phyloP scores from a whole-genome alignment of 1,140 invertebrate genomes.

The Protaetia brevitarsis region DNA sequence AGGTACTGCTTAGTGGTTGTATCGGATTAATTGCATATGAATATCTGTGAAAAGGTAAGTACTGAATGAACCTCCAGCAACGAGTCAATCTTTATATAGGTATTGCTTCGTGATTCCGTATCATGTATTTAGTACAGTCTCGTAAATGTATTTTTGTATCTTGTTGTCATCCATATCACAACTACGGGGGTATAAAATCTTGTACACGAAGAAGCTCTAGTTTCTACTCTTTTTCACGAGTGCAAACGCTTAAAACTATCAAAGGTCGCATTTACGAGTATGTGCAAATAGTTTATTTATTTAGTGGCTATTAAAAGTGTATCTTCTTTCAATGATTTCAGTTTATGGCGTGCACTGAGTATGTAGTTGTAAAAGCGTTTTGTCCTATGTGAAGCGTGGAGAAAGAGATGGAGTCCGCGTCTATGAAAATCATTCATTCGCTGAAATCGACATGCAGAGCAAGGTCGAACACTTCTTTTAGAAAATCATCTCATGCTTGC shows the following conservation, averaged over 20 bases:
- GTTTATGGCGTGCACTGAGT: background rate
- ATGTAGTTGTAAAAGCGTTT: background rate
- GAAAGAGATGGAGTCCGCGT: background rate
- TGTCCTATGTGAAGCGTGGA: background rate
- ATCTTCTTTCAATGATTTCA: conserved; percentile 19
- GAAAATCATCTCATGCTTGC: background rate
- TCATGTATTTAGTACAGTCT: conserved; percentile 22
- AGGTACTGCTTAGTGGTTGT: too few relatives aligned
- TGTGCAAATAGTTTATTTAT: conserved; percentile 35
- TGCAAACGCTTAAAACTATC: conserved; percentile 24
- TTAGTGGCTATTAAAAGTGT: conserved; percentile 25
- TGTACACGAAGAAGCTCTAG: conserved; percentile 14
- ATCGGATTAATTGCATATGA: too few relatives aligned
- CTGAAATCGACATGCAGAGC: conserved; percentile 21
- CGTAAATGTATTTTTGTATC: conserved; percentile 12
- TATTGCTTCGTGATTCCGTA: conserved; percentile 21
- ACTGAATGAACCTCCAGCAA: conserved; percentile 6
- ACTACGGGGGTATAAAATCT: background rate
- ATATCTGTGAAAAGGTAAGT: too few relatives aligned
- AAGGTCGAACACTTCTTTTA: conserved; percentile 16
- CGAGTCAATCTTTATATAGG: conserved; percentile 15
- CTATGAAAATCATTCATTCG: conserved; percentile 17
- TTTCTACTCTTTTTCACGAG: background rate
- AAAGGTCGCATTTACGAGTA: conserved; percentile 29
- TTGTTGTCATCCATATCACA: background rate